Evolutionary conservation across 2,113 vertebrate genomes (phyloP).

Genomic region (Galeopterus variegatus): DNA sequence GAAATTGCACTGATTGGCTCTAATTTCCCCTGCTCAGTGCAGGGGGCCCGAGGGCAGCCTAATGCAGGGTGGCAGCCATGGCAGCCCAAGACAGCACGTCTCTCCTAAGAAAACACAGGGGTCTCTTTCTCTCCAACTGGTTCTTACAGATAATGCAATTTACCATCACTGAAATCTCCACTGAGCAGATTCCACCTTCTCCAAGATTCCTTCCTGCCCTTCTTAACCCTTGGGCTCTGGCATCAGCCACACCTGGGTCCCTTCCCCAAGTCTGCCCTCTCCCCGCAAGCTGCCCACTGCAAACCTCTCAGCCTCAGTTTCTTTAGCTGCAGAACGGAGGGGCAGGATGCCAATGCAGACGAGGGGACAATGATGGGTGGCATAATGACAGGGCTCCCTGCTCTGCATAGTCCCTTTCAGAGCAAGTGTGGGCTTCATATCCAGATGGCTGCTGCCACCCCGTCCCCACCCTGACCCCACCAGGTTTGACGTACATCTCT

Average conservation of each 20-base stretch:
- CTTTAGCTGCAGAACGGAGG: background rate
- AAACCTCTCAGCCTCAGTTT: background rate
- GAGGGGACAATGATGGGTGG: background rate
- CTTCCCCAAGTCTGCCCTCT: background rate
- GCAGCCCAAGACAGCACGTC: constrained; percentile 29
- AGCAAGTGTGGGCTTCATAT: background rate
- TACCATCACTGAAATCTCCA: background rate
- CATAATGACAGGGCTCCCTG: background rate
- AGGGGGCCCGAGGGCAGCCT: constrained; percentile 53
- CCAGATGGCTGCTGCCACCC: background rate
- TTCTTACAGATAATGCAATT: constrained; percentile 42
- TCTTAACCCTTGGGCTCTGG: background rate
- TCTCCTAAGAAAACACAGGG: constrained; percentile 15
- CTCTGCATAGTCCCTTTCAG: background rate
- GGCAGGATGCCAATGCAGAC: background rate
- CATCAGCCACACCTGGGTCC: background rate
- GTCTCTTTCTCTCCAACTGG: background rate
- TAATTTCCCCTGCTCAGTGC: constrained; percentile 80
- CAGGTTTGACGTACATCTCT: background rate
- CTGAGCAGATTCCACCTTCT: background rate
- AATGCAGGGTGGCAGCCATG: constrained; percentile 80
- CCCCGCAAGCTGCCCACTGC: too few relatives aligned
- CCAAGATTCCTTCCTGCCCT: constrained; percentile 33
- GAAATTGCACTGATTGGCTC: constrained; percentile 83
- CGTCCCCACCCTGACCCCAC: background rate